phyloP scores from a whole-genome alignment of 2,888 invertebrate genomes.

The Paralinhomoeus sp. region DNA sequence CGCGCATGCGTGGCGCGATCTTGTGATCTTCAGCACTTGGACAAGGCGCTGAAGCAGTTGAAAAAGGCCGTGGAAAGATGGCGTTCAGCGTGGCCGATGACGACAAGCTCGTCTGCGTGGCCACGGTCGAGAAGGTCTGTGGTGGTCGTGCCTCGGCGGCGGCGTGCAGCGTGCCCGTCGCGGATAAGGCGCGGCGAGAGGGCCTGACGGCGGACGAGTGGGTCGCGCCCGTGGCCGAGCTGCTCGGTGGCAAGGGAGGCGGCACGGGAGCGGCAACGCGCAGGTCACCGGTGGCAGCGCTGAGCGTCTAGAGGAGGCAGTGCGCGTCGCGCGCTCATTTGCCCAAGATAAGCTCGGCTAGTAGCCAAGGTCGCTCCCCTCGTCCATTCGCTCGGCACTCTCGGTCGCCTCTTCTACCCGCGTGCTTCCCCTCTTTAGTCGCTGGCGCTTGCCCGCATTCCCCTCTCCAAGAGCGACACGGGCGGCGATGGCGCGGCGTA shows the following conservation, averaged over 20 bases:
- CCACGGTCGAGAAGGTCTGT: slow-evolving; percentile 51
- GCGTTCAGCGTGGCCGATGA: slow-evolving; percentile 57
- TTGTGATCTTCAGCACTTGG: slow-evolving; percentile 51
- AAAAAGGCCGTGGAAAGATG: slow-evolving; percentile 50
- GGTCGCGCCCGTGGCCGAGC: slow-evolving; percentile 51
- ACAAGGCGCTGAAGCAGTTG: slow-evolving; percentile 63
- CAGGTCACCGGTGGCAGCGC: slow-evolving; percentile 72
- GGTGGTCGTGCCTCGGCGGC: slow-evolving; percentile 46
- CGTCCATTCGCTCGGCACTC: too few species aligned
- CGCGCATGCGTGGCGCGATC: too few species aligned
- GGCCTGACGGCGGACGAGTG: slow-evolving; percentile 79
- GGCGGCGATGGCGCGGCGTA: too few species aligned
- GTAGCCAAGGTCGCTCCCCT: too few species aligned
- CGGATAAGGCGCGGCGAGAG: slow-evolving; percentile 76
- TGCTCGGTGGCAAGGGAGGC: slow-evolving; percentile 70
- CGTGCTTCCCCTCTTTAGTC: too few species aligned
- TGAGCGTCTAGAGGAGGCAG: slow-evolving; percentile 43
- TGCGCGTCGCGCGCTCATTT: slow-evolving; percentile 51
- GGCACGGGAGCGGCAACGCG: slow-evolving; percentile 85
- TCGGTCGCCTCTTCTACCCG: too few species aligned
- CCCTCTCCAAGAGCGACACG: too few species aligned
- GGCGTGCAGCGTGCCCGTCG: slow-evolving; percentile 82
- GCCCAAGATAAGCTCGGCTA: slow-evolving; percentile 53
- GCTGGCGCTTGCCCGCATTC: too few species aligned
- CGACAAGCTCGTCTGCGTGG: slow-evolving; percentile 61